Evolutionary conservation across 1,140 invertebrate species (phyloP), one percentile per base, ranked within the genome.

Genomic region (Campodea augens): DNA sequence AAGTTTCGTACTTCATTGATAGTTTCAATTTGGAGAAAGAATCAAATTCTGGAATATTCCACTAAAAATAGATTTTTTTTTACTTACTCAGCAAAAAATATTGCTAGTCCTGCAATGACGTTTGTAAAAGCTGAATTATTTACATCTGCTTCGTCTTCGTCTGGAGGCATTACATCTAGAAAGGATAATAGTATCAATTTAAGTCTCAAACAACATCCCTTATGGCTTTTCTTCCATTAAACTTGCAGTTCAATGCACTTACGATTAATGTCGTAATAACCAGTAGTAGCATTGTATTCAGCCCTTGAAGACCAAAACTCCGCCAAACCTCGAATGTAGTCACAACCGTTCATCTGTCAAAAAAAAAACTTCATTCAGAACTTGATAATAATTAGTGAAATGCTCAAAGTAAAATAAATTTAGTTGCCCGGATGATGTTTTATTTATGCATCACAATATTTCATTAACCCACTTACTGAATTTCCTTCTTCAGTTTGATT

Each of bases 141-240:
- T 3, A 54, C 51, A 25, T 47, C 36, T 13, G 42, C 50, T 25
- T 50, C 49, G 41, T 66, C 57, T 51, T 69, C 66, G 55, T 69
- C 66, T 24, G 67, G 67, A 19, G 63, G 61, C 61, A 66, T 66
- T 4, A 68, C 66, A 40, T 50, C 66, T 68, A 47, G 23, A 55
- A 49, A 40, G 32, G 5, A 15, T 25, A 27, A 12, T 10, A 43
- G 23, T 5, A 22, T 43, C 10, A 19, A 5, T 21, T 39, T 32
- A 20, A 43, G 20, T 12, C 29, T 20, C 10, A 42, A 42, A 19
- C 25, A 42, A n/a, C 10, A 42, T 23, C 25, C 18, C 4, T 23
- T 4, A 44, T 13, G 22, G n/a, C 20, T 38, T 38, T 39, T 20
- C 10, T 41, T 32, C 18, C 18, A 7, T 5, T 40, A 13, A 38